These are phyloP conservation scores for Cossypha niveicapilla DNA, from an alignment of 2,797 vertebrate species.

Conservation along the genomic window DNA sequence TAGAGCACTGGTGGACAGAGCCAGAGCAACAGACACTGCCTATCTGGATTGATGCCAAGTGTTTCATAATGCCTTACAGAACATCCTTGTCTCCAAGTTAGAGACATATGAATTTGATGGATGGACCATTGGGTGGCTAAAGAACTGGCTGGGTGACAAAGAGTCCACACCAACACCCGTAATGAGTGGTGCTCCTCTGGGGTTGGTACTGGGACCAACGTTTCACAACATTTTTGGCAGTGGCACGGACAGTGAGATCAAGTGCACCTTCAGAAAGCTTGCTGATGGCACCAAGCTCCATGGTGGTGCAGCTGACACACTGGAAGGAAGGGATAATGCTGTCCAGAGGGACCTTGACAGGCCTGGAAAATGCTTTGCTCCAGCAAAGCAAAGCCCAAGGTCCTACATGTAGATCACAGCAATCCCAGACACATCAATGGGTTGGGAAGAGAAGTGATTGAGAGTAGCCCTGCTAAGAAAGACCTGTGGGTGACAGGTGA, in stretches of 20 bases:
- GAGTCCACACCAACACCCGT: fast-evolving
- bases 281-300: background rate
- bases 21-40: fast-evolving
- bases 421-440: background rate
- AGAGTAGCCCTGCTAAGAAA: no score
- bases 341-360: background rate
- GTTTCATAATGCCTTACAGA: background rate
- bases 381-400: background rate
- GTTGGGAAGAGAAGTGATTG: background rate
- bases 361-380: no score
- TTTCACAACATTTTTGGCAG: fast-evolving
- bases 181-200: fast-evolving
- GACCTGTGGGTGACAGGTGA: background rate
- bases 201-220: fast-evolving
- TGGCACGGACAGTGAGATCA: background rate
- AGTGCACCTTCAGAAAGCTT: background rate
- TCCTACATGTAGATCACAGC: fast-evolving
- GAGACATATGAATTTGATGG: background rate
- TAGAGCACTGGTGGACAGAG: background rate
- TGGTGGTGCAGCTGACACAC: no score
- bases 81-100: background rate
- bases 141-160: background rate
- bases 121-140: background rate
- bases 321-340: background rate
- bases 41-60: background rate